Conservation (phyloP, 2,888 invertebrate species). For the Lepidochitona cinerea region DNA sequence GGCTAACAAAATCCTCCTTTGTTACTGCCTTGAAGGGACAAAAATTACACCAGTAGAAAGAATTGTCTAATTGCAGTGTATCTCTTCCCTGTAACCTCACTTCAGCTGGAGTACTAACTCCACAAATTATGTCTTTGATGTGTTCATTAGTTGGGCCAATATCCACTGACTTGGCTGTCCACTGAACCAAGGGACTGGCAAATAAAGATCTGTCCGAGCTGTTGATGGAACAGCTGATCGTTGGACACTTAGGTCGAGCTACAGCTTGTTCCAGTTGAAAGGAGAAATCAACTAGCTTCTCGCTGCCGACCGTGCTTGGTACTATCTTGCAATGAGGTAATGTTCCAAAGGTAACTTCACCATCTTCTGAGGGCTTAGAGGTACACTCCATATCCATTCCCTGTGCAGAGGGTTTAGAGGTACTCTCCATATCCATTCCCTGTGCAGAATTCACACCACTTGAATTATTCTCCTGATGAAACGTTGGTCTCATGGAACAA, state of each 20-base stretch:
- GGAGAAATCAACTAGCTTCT: too few relatives aligned
- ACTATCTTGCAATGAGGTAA: too few relatives aligned
- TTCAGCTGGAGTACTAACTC: background rate
- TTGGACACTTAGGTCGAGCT: background rate
- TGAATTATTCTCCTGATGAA: too few relatives aligned
- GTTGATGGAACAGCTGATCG: background rate
- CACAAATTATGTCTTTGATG: constrained; percentile 8
- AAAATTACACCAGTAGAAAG: constrained; percentile 15
- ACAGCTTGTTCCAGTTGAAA: too few relatives aligned
- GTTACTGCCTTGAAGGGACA: constrained; percentile 11
- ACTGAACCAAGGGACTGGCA: background rate
- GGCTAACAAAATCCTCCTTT: constrained; percentile 6
- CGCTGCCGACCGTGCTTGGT: too few relatives aligned
- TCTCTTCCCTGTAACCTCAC: background rate
- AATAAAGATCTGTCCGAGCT: background rate
- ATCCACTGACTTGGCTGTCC: background rate
- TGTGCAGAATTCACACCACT: too few relatives aligned
- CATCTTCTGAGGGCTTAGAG: too few relatives aligned
- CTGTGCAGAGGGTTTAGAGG: too few relatives aligned
- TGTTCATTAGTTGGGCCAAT: background rate
- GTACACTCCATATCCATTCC: too few relatives aligned
- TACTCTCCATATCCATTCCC: too few relatives aligned
- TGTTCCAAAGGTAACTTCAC: too few relatives aligned
- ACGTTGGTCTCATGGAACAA: too few relatives aligned
- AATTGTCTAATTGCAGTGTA: background rate